Evolutionary conservation across 2,888 invertebrate species (phyloP).

Genomic region (Tortricodes alternella): DNA sequence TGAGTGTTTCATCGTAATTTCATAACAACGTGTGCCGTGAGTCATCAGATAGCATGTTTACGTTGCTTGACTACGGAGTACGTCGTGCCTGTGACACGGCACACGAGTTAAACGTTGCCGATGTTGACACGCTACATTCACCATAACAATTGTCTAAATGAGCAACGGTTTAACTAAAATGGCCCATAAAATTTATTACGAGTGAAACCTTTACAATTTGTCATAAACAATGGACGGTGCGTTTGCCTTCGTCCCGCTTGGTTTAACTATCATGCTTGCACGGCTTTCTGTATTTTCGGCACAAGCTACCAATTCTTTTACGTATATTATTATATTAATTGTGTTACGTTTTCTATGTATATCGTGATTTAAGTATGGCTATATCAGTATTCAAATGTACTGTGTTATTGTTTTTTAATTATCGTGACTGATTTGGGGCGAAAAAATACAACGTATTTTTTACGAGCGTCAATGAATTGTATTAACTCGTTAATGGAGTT

Average conservation of each 20-base stretch:
- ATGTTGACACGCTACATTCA: too few relatives aligned
- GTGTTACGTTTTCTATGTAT: slow-evolving; percentile 35
- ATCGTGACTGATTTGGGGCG: not conserved
- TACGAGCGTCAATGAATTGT: too few relatives aligned
- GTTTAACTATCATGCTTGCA: slow-evolving; percentile 57
- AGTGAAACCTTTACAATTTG: slow-evolving; percentile 33
- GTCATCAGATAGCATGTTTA: not conserved
- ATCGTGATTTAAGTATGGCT: slow-evolving; percentile 10
- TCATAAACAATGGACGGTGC: slow-evolving; percentile 28
- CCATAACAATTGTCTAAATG: too few relatives aligned
- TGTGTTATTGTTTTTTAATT: not conserved
- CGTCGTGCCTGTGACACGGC: not conserved
- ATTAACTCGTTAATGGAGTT: too few relatives aligned
- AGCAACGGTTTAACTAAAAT: too few relatives aligned
- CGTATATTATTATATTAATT: slow-evolving; percentile 32
- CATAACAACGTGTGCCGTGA: not conserved
- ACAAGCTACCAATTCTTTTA: slow-evolving; percentile 43
- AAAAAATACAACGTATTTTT: not conserved
- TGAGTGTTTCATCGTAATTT: slow-evolving; percentile 1
- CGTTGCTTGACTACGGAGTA: not conserved
- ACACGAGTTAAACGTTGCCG: not conserved
- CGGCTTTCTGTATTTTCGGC: slow-evolving; percentile 57
- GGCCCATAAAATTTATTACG: not conserved
- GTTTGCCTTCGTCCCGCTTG: slow-evolving; percentile 49
- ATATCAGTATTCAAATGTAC: slow-evolving; percentile 7